Evolutionary conservation across 2,888 invertebrate genomes (phyloP).

Genomic region (Harpalus rubripes): DNA sequence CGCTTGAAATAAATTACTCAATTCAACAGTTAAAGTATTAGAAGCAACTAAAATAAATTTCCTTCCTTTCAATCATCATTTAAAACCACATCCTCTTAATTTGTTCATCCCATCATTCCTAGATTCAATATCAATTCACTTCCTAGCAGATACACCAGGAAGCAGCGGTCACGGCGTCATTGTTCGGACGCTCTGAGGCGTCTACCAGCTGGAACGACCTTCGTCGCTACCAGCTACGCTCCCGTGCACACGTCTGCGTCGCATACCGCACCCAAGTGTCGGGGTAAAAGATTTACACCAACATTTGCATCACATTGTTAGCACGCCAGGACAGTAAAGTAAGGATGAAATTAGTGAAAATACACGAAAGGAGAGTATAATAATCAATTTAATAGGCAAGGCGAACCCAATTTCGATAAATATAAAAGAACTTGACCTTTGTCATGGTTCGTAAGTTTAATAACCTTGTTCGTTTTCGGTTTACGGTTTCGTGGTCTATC

Average conservation of each 20-base stretch:
- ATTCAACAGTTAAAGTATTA: too few species aligned
- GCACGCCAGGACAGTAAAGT: not conserved
- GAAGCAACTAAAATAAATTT: too few species aligned
- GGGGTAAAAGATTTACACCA: not conserved
- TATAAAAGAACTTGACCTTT: not conserved
- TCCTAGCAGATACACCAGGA: slow-evolving; percentile 25
- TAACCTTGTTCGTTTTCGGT: not conserved
- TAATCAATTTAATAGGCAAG: too few species aligned
- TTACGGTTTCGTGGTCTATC: not conserved
- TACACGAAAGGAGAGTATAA: too few species aligned
- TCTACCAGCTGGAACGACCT: slow-evolving; percentile 30
- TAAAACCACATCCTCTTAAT: too few species aligned
- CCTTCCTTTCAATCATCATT: too few species aligned
- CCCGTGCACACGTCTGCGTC: slow-evolving; percentile 21
- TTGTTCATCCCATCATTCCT: too few species aligned
- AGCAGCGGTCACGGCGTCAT: slow-evolving; percentile 45
- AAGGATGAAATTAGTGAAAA: too few species aligned
- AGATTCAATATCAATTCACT: too few species aligned
- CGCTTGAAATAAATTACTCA: too few species aligned
- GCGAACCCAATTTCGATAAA: not conserved
- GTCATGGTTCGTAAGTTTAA: not conserved
- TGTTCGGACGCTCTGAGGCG: not conserved
- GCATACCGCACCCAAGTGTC: slow-evolving; percentile 31
- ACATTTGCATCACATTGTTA: slow-evolving; percentile 1
- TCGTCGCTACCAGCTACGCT: not conserved